Evolutionary conservation across 2,797 vertebrate genomes (phyloP).

Genomic region (Labeo calbasu): DNA sequence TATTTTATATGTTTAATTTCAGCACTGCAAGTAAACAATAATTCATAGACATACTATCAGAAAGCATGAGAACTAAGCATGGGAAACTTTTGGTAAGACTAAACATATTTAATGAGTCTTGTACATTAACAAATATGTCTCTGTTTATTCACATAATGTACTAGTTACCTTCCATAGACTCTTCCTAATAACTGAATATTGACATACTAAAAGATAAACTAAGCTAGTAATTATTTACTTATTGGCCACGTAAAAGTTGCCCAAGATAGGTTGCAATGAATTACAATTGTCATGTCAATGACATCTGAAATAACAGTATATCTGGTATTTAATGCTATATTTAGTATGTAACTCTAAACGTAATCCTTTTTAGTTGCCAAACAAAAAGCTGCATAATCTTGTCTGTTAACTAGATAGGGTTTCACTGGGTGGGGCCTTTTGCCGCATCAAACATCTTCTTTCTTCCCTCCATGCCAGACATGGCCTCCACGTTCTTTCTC

Average conservation of each 20-base stretch:
- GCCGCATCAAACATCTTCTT: constrained; percentile 98
- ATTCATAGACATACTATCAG: not conserved
- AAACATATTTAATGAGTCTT: not conserved
- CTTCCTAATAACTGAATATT: not conserved
- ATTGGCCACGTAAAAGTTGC: not conserved
- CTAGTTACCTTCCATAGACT: not conserved
- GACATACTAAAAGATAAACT: constrained; percentile 20
- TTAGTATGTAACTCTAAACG: constrained; percentile 5
- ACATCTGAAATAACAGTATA: constrained; percentile 7
- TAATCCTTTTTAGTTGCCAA: not conserved
- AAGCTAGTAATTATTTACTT: constrained; percentile 17
- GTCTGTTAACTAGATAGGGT: not conserved
- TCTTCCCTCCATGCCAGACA: constrained; percentile 73
- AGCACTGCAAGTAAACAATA: not conserved
- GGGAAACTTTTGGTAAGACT: not conserved
- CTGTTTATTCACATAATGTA: constrained; percentile 23
- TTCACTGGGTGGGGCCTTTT: constrained; percentile 86
- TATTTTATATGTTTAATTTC: not conserved
- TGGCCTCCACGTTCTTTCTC: constrained; percentile 95
- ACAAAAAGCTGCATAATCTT: not conserved
- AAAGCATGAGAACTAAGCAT: not conserved
- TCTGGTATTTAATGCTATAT: not conserved
- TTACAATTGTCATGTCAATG: not conserved
- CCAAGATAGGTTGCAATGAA: not conserved
- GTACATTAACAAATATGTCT: not conserved